phyloP scores from a whole-genome alignment of 2,888 invertebrate genomes.

The Melipona bicolor region DNA sequence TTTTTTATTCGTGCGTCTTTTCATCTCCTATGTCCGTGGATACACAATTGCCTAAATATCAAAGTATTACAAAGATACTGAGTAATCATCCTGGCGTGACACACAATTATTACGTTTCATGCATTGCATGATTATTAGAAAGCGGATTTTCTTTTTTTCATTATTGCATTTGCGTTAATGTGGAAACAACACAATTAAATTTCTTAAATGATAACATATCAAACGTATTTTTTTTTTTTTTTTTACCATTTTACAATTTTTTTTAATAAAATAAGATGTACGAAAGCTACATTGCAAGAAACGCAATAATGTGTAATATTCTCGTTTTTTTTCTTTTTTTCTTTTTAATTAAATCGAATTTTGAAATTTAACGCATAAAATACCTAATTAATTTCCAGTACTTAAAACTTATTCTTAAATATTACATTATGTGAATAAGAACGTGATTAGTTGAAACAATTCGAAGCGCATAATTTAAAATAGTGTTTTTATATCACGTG shows the following conservation, averaged over 20 bases:
- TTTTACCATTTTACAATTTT: neutral
- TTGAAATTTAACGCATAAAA: constrained; percentile 42
- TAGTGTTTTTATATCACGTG: constrained; percentile 27
- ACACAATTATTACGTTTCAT: constrained; percentile 56
- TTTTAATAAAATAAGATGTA: neutral
- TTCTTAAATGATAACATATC: neutral
- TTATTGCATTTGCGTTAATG: neutral
- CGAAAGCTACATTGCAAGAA: constrained; percentile 55
- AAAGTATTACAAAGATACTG: constrained; percentile 51
- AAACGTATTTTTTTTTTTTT: neutral
- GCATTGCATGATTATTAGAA: constrained; percentile 24
- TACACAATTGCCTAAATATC: constrained; percentile 56
- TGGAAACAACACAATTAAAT: neutral
- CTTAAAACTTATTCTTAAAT: constrained; percentile 55
- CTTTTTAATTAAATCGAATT: constrained; percentile 9
- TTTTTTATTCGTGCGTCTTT: constrained; percentile 60
- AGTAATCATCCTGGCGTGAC: constrained; percentile 44
- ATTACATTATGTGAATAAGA: constrained; percentile 46
- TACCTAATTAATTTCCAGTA: constrained; percentile 39
- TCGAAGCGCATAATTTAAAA: constrained; percentile 48
- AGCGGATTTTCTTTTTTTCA: neutral
- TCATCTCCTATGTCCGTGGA: constrained; percentile 43
- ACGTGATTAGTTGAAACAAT: constrained; percentile 39
- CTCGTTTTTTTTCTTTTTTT: neutral
- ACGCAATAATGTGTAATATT: constrained; percentile 49